phyloP scores from a whole-genome alignment of 2,113 vertebrate species.

The Morphnarchus princeps region DNA sequence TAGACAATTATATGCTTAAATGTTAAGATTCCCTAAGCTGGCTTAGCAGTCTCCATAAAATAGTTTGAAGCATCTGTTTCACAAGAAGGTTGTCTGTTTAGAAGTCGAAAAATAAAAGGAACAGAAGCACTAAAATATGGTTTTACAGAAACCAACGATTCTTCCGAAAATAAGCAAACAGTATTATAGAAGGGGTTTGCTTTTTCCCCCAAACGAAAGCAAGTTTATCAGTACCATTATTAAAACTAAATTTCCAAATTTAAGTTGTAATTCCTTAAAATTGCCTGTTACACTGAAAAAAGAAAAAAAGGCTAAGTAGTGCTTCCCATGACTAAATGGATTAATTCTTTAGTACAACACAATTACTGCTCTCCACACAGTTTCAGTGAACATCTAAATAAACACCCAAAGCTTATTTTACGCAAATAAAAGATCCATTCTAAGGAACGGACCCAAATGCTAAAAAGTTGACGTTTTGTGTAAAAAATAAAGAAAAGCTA shows the following conservation, averaged over 20 bases:
- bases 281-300: not conserved
- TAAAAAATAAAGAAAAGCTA: slow-evolving; percentile 38
- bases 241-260: slow-evolving; percentile 28
- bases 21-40: slow-evolving; percentile 12
- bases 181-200: not conserved
- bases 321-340: slow-evolving; percentile 86
- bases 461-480: slow-evolving; percentile 68
- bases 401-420: slow-evolving; percentile 78
- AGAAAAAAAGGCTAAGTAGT: slow-evolving; percentile 61
- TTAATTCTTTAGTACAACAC: slow-evolving; percentile 81
- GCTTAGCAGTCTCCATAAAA: not conserved
- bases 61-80: not conserved
- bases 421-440: slow-evolving; percentile 68
- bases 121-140: not conserved
- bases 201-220: not conserved
- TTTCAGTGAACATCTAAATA: slow-evolving; percentile 78
- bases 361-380: slow-evolving; percentile 75
- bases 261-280: slow-evolving; percentile 48
- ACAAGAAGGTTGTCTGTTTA: not conserved
- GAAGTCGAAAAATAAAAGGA: slow-evolving; percentile 21
- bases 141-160: rapidly evolving
- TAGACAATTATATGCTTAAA: not conserved
- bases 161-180: not conserved
- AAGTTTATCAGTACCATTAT: not conserved
- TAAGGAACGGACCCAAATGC: slow-evolving; percentile 69